These are phyloP conservation scores for Chrysolina oricalcia DNA, from an alignment of 2,888 invertebrate species.

Conservation along the genomic window DNA sequence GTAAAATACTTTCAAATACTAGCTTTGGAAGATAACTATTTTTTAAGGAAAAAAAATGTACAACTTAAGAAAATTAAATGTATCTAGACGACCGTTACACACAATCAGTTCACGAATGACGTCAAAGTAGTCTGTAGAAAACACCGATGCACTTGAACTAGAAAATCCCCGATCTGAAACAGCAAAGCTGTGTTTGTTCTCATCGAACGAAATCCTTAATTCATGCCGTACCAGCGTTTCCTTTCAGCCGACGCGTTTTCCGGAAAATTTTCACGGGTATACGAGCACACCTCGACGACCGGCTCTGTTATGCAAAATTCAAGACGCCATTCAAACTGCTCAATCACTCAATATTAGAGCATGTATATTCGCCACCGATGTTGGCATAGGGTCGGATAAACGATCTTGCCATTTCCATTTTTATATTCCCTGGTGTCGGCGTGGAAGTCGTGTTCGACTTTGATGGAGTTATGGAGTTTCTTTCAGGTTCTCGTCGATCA, in stretches of 20 bases:
- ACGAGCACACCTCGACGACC: constrained; percentile 30
- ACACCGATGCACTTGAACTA: constrained; percentile 18
- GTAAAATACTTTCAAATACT: too few relatives aligned
- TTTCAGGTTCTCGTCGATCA: constrained; percentile 41
- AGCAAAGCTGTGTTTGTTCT: constrained; percentile 29
- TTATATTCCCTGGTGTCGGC: constrained; percentile 41
- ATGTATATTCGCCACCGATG: constrained; percentile 38
- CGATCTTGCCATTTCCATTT: constrained; percentile 44
- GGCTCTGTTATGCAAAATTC: constrained; percentile 42
- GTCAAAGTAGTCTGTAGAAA: constrained; percentile 7
- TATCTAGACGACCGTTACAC: too few relatives aligned
- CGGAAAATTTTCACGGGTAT: constrained; percentile 44
- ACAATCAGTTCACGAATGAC: not conserved
- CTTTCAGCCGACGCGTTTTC: constrained; percentile 37
- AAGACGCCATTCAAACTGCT: constrained; percentile 39
- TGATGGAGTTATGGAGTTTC: constrained; percentile 42
- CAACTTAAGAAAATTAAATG: too few relatives aligned
- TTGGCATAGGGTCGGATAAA: constrained; percentile 36
- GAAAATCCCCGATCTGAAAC: constrained; percentile 14
- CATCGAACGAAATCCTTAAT: constrained; percentile 39
- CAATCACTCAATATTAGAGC: constrained; percentile 42
- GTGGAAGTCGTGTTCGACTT: constrained; percentile 43
- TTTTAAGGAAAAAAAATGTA: too few relatives aligned
- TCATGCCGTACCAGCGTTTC: constrained; percentile 42
- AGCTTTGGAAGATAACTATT: too few relatives aligned